These are phyloP conservation scores for Eriosoma lanigerum DNA, from an alignment of 1,140 invertebrate species.

Conservation along the genomic window DNA sequence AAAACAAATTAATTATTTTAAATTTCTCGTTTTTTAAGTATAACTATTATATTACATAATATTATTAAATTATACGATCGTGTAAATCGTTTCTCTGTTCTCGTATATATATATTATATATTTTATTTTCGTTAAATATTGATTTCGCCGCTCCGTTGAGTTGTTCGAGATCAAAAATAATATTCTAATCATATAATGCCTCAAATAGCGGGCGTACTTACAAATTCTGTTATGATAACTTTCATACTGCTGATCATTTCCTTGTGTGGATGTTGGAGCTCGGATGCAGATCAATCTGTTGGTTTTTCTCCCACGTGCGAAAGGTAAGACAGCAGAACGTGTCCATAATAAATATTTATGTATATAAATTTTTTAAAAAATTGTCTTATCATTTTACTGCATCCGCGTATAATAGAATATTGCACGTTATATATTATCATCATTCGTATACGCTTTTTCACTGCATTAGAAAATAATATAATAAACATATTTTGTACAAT, in stretches of 20 bases:
- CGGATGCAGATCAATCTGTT: constrained; percentile 27
- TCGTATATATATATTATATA: background rate
- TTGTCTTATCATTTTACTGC: too few species aligned
- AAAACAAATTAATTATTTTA: too few species aligned
- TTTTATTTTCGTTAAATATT: constrained; percentile 7
- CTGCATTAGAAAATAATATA: too few species aligned
- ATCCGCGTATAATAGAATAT: too few species aligned
- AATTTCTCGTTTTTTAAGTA: background rate
- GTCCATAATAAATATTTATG: too few species aligned
- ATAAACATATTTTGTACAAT: too few species aligned
- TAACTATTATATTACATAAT: background rate
- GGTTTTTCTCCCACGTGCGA: constrained; percentile 27
- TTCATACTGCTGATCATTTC: constrained; percentile 24
- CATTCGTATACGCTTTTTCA: background rate
- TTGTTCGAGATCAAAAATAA: background rate
- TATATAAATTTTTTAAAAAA: too few species aligned
- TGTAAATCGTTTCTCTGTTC: background rate
- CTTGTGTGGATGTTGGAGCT: constrained; percentile 32
- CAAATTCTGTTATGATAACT: constrained; percentile 21
- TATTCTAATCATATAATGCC: background rate
- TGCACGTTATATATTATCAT: background rate
- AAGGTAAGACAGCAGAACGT: constrained; percentile 47
- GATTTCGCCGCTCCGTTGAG: background rate
- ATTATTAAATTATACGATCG: background rate
- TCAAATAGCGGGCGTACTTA: constrained; percentile 34